These are phyloP conservation scores for Sinonovacula constricta DNA, from an alignment of 1,140 invertebrate genomes.

Conservation along the genomic window DNA sequence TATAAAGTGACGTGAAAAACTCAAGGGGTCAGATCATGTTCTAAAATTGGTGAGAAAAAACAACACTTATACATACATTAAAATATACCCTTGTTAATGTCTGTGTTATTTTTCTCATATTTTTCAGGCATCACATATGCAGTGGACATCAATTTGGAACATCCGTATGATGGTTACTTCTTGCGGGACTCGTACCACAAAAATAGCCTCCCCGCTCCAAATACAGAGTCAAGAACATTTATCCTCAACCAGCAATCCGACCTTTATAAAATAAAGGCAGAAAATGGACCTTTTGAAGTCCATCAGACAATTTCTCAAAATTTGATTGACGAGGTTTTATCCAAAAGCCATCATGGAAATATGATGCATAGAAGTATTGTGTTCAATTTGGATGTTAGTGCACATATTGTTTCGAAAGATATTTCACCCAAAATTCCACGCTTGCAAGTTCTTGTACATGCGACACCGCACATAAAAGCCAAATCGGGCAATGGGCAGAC, in stretches of 20 bases:
- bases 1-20: too few relatives aligned
- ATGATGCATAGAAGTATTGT: constrained; percentile 33
- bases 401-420: constrained; percentile 49
- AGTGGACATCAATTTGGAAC: constrained; percentile 31
- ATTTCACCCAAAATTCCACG: constrained; percentile 51
- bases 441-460: constrained; percentile 46
- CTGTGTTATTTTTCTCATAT: neutral
- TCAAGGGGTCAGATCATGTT: too few relatives aligned
- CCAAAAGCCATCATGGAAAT: constrained; percentile 1
- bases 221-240: constrained; percentile 32
- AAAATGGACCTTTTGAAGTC: constrained; percentile 45
- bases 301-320: constrained; percentile 25
- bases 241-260: constrained; percentile 45
- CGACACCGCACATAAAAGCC: constrained; percentile 8
- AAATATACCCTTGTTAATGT: too few relatives aligned
- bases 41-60: too few relatives aligned
- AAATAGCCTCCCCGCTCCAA: constrained; percentile 32
- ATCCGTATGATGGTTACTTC: constrained; percentile 37
- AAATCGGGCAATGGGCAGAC: neutral
- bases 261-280: constrained; percentile 43
- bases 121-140: constrained; percentile 4
- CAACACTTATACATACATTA: too few relatives aligned
- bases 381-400: constrained; percentile 52
- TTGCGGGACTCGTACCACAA: constrained; percentile 30
- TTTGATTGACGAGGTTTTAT: constrained; percentile 19